phyloP scores from a whole-genome alignment of 2,113 vertebrate species.

The Xiphorhynchus elegans region DNA sequence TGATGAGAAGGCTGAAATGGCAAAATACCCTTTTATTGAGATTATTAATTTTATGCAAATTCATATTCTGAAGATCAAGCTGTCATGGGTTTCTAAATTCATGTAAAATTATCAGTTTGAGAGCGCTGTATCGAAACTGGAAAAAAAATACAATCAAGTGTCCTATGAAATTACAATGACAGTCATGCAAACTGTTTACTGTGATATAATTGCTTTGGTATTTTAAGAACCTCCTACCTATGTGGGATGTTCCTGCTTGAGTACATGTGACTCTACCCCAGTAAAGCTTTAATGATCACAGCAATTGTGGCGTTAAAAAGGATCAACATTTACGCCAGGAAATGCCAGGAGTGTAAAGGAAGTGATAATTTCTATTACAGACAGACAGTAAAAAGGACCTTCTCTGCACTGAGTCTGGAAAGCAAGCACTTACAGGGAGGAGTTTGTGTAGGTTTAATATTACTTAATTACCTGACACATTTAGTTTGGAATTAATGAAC shows the following conservation, averaged over 20 bases:
- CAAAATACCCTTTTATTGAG: background rate
- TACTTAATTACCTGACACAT: background rate
- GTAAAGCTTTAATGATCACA: slow-evolving; percentile 21
- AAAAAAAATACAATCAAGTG: background rate
- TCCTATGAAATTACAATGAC: background rate
- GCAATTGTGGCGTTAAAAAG: background rate
- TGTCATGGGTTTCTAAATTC: background rate
- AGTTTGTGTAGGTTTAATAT: background rate
- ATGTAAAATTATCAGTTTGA: background rate
- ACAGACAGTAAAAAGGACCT: background rate
- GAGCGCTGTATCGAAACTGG: background rate
- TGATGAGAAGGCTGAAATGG: background rate
- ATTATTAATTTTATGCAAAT: background rate
- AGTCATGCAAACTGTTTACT: background rate
- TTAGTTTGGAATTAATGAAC: slow-evolving; percentile 4
- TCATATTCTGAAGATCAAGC: background rate
- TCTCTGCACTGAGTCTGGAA: background rate
- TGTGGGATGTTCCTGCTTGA: background rate
- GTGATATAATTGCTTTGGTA: background rate
- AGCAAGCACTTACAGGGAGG: background rate
- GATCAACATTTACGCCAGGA: background rate
- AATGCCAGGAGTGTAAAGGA: background rate
- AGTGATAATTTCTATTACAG: background rate
- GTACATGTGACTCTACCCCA: background rate
- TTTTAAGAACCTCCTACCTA: background rate